Percentiles rank a stretch among this genome's conserved stretches.
Evolutionary conservation across 1,140 invertebrate species (phyloP).

Genomic region (Camponotus vicinus): DNA sequence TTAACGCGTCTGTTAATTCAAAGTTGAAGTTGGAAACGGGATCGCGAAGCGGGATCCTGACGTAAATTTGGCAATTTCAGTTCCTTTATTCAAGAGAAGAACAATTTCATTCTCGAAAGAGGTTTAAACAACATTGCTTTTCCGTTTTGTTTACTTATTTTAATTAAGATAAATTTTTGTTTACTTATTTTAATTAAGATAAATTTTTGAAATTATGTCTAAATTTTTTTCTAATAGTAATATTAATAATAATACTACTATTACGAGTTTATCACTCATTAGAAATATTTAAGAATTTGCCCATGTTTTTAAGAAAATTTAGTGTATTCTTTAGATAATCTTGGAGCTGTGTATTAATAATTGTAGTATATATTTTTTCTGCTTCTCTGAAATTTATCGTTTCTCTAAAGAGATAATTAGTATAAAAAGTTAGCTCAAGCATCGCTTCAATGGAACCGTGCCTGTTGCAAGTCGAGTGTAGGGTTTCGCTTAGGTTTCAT

Average conservation of each 20-base stretch:
- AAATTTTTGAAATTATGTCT: background rate
- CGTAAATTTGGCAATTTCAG: background rate
- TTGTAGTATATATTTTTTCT: background rate
- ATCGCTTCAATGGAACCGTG: conserved; percentile 59
- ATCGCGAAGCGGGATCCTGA: background rate
- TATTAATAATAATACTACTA: background rate
- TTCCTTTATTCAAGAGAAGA: background rate
- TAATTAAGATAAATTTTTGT: background rate
- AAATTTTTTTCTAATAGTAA: background rate
- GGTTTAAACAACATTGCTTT: background rate
- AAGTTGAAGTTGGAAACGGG: background rate
- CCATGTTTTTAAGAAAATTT: background rate
- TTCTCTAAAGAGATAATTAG: conserved; percentile 65
- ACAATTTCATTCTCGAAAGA: background rate
- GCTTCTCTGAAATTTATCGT: conserved; percentile 54
- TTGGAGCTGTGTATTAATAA: background rate
- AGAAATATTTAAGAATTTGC: background rate
- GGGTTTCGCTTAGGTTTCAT: conserved; percentile 63
- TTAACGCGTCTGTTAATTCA: conserved; percentile 54
- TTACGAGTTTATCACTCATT: background rate
- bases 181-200: background rate
- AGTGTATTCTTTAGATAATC: background rate
- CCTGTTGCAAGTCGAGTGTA: conserved; percentile 62
- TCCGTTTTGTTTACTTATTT: background rate
- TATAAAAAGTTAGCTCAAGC: conserved; percentile 55